Evolutionary conservation across 2,113 vertebrate species (phyloP).

Genomic region (Plotosus lineatus): DNA sequence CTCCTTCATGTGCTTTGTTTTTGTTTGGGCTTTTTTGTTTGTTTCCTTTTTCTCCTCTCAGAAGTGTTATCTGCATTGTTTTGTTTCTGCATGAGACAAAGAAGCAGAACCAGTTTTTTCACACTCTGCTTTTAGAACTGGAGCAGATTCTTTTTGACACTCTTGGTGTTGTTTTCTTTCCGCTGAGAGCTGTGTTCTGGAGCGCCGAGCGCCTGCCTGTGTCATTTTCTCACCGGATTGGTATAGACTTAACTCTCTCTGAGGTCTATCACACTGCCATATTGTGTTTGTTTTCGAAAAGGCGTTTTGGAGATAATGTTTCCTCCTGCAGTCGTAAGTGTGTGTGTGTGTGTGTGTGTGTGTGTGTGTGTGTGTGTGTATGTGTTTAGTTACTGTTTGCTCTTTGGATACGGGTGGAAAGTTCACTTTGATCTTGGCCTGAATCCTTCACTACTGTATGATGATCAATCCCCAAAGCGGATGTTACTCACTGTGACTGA

Average conservation of each 20-base stretch:
- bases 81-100: slow-evolving; percentile 27
- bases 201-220: neutral
- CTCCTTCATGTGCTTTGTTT: neutral
- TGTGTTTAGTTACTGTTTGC: slow-evolving; percentile 32
- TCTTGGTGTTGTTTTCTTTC: neutral
- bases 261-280: slow-evolving; percentile 19
- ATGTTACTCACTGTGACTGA: slow-evolving; percentile 29
- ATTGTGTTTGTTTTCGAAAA: slow-evolving; percentile 40
- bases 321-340: neutral
- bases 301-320: slow-evolving; percentile 31
- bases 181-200: slow-evolving; percentile 1
- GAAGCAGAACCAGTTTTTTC: slow-evolving; percentile 38
- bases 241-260: slow-evolving; percentile 33
- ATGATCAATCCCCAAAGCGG: slow-evolving; percentile 19
- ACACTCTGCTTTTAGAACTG: slow-evolving; percentile 6
- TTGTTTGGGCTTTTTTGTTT: neutral
- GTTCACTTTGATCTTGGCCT: slow-evolving; percentile 48
- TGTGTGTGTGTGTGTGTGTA: slow-evolving; percentile 42
- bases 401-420: slow-evolving; percentile 46
- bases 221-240: neutral
- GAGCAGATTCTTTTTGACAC: slow-evolving; percentile 15
- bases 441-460: neutral
- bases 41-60: neutral
- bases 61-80: slow-evolving; percentile 25
- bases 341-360: slow-evolving; percentile 33